Evolutionary conservation across 2,113 vertebrate species (phyloP), one percentile per base, ranked within the genome.

Genomic region (Xiphophorus hellerii): DNA sequence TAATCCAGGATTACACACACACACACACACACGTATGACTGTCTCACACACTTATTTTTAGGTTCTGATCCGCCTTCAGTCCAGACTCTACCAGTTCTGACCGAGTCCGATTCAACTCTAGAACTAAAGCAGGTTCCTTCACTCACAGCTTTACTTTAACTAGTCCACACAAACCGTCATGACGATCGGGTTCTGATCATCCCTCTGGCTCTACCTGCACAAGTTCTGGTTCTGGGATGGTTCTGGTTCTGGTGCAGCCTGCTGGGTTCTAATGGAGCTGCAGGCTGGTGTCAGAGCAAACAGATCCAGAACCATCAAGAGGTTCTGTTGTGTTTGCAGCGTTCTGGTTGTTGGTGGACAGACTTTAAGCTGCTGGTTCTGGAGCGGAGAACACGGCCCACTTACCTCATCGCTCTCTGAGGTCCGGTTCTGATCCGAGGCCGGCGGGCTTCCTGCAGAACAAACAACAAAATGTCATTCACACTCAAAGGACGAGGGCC

Each of bases 341-440:
- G 1, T 62, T 13, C 61, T 29, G 61, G 25, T 12, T 14, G 35
- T 3, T 39, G 2, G 37, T 39, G 37, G 9, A 37, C 6, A 10
- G 6, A 37, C 35, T 11, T 22, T 60, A 60, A n/a, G 4, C 54
- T 27, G 25, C 13, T 29, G 12, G 14, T 48, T 17, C 15, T 30
- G 3, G 61, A 30, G 13, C 27, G 6, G 14, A 15, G 10, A 30
- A 17, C 27, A 30, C 17, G 4, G 42, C 64, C 63, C 2, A 71
- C 82, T 58, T 81, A 90, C 92, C 78, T 48, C 69, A 69, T 86
- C 88, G 71, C 78, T 73, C n/a, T 88, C 88, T 37, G 75, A 62
- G 29, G 75, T 80, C 87, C 74, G 84, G 86, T 76, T 88, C 63
- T 83, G 80, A 66, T 90, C 87, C 83, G 71, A 68, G 61, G 61